Evolutionary conservation across 2,113 vertebrate genomes (phyloP).

Genomic region (Galeopterus variegatus): DNA sequence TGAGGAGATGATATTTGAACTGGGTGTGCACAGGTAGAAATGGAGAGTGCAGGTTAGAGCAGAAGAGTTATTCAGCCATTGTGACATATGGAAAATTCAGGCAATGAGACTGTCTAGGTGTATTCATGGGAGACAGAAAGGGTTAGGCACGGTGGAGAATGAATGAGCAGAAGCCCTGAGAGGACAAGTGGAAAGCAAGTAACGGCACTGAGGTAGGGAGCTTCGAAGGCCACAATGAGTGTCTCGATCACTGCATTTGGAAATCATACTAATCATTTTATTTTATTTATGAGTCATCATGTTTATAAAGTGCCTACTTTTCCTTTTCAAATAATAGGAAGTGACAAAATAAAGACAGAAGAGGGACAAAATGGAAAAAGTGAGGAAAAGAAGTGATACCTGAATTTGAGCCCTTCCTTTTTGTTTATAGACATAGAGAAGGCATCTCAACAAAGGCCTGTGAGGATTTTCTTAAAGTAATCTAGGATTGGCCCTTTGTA

Average conservation of each 20-base stretch:
- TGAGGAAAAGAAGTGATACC: neutral
- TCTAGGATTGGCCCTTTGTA: neutral
- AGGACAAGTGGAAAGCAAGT: neutral
- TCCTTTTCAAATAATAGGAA: neutral
- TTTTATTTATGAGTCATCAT: neutral
- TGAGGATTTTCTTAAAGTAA: neutral
- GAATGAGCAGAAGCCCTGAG: neutral
- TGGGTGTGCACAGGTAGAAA: neutral
- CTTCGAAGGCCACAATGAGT: neutral
- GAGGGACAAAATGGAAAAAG: fast-evolving
- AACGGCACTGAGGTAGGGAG: fast-evolving
- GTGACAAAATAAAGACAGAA: too few relatives aligned
- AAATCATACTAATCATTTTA: neutral
- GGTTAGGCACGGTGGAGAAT: neutral
- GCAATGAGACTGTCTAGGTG: too few relatives aligned
- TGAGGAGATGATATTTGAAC: neutral
- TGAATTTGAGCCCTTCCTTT: neutral
- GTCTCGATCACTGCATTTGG: neutral
- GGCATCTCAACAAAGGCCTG: fast-evolving
- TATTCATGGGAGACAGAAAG: too few relatives aligned
- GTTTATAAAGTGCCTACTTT: neutral
- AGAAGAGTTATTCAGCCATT: neutral
- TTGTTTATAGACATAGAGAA: neutral
- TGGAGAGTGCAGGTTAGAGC: neutral
- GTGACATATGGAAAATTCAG: neutral